Base-by-base conservation (phyloP, 1,140 invertebrate genomes). In the Hyles euphorbiae region DNA sequence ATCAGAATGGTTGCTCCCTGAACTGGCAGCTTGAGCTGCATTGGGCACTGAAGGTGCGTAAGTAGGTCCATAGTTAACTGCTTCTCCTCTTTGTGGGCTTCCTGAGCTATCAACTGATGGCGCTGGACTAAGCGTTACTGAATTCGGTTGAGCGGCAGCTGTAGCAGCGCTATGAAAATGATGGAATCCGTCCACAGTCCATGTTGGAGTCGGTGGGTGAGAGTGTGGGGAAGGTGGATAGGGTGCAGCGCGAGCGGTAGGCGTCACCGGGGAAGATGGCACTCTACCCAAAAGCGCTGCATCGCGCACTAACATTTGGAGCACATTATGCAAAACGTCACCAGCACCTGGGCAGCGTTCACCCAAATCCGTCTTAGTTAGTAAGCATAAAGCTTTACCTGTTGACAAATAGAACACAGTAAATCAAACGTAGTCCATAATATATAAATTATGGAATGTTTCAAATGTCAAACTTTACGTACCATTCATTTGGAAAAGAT, bases 401-500 rank as follows among this genome's bases (percentile, higher is more conserved):
- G 87, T 45, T 87, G 87, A 66, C 32, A 61, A 60, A 63, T 45
- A 65, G 60, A 65, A 58, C 22, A 22, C 2, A 22, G 22, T 22
- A 2, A 22, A 2, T 22, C 22, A 22, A 22, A 22, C 22, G 22
- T 22, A 22, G 22, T 22, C 2, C 22, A 22, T 22, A 22, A 22
- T 22, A 22, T 22, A 22, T 22, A 22, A 22, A 22, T 22, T 22
- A 22, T 22, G 22, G 22, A 22, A 22, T n/a, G 22, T 22, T 22
- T 22, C 22, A 22, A 40, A 40, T 40, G 8, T 5, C 36, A 40
- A 6, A 34, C 11, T n/a, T 44, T 60, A 66, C 88, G 91, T 90
- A 93, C 97, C 98, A 86, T 99, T 99, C 96, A 99, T 98, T 90
- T 98, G 96, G 85, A 99, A 98, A 89, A 96, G 93, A 74, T 98